Conservation (phyloP, 2,113 vertebrate genomes). For the Amia ocellicauda region DNA sequence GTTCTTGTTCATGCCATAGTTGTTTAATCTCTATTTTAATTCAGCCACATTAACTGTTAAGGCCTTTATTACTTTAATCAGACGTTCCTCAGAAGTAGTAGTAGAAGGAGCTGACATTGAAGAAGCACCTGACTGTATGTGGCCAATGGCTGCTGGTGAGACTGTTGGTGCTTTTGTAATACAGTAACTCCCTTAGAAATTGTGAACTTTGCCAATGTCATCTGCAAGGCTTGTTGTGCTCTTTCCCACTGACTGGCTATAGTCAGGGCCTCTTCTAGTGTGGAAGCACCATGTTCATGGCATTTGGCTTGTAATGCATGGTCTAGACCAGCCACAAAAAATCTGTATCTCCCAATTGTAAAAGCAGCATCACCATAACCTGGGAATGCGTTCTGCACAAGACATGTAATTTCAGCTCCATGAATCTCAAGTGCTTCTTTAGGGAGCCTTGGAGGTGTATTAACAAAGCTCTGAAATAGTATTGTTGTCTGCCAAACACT, state of each 20-base stretch:
- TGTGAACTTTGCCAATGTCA: background rate
- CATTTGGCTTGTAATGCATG: no score
- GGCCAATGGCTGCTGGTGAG: background rate
- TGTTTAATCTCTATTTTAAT: conserved; percentile 6
- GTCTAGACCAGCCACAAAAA: background rate
- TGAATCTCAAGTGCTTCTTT: background rate
- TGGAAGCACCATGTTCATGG: background rate
- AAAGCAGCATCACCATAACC: background rate
- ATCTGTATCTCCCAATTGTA: background rate
- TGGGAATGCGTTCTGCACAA: conserved; percentile 1
- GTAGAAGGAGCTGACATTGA: background rate
- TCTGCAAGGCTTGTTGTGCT: background rate
- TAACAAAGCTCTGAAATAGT: background rate
- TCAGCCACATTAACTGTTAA: background rate
- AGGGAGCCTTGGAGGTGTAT: background rate
- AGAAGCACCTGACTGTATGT: no score
- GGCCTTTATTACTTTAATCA: background rate
- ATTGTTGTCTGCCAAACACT: background rate
- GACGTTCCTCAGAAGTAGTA: background rate
- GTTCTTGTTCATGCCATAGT: background rate
- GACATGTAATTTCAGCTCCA: background rate
- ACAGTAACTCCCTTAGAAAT: background rate
- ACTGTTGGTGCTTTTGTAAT: background rate
- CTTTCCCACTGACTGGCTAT: no score
- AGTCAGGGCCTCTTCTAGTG: background rate